These are phyloP conservation scores for Pipa parva DNA, from an alignment of 2,113 vertebrate species.

Conservation along the genomic window DNA sequence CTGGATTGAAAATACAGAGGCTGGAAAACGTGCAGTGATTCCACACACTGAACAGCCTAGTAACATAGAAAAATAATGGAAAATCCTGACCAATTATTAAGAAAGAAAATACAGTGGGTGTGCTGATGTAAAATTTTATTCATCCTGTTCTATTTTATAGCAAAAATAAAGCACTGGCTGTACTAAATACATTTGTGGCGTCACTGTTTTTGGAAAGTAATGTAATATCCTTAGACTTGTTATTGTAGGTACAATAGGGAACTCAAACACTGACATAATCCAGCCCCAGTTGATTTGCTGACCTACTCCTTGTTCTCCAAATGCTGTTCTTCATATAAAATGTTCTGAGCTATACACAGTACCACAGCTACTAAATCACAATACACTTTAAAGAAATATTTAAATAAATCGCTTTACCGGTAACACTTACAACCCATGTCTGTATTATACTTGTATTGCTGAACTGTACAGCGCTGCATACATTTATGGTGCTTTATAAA, in stretches of 20 bases:
- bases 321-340: too few relatives aligned
- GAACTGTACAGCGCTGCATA: too few relatives aligned
- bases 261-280: slow-evolving; percentile 23
- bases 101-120: slow-evolving; percentile 29
- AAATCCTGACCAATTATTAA: slow-evolving; percentile 14
- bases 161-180: slow-evolving; percentile 17
- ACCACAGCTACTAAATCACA: too few relatives aligned
- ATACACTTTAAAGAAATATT: too few relatives aligned
- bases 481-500: too few relatives aligned
- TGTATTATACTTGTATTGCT: too few relatives aligned
- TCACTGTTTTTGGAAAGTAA: slow-evolving; percentile 34
- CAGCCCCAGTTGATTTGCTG: too few relatives aligned
- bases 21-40: slow-evolving; percentile 12
- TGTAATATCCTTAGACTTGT: not conserved
- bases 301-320: too few relatives aligned
- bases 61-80: slow-evolving; percentile 33
- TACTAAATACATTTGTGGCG: slow-evolving; percentile 16
- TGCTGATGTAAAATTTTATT: slow-evolving; percentile 33
- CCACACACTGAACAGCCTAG: slow-evolving; percentile 11
- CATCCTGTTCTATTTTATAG: slow-evolving; percentile 26
- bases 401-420: too few relatives aligned
- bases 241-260: slow-evolving; percentile 18
- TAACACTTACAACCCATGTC: too few relatives aligned
- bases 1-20: not conserved
- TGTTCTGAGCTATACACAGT: too few relatives aligned